Evolutionary conservation across 2,888 invertebrate species (phyloP).

Genomic region (Dilophus febrilis): DNA sequence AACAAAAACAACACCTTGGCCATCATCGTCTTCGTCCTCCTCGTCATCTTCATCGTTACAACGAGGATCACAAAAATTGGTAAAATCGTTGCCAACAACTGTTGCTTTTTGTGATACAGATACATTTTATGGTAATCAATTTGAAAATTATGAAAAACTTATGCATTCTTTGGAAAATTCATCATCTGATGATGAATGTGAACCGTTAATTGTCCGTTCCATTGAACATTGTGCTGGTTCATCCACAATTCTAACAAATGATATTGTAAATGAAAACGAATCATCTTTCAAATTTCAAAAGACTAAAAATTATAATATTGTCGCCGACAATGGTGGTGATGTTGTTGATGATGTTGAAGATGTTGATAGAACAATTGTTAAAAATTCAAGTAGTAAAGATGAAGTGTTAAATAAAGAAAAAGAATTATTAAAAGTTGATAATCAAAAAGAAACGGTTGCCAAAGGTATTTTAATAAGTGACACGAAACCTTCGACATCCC

Average conservation of each 20-base stretch:
- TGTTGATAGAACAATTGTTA: too few relatives aligned
- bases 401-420: too few relatives aligned
- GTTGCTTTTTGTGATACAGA: not conserved
- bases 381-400: too few relatives aligned
- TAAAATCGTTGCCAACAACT: not conserved
- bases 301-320: too few relatives aligned
- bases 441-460: too few relatives aligned
- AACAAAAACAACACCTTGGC: too few relatives aligned
- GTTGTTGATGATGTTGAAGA: too few relatives aligned
- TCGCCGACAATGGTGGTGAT: too few relatives aligned
- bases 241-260: conserved; percentile 13
- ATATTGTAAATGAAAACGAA: not conserved
- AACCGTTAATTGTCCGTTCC: conserved; percentile 20
- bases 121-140: not conserved
- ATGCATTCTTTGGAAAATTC: not conserved
- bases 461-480: not conserved
- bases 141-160: not conserved
- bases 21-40: too few relatives aligned
- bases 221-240: conserved; percentile 6
- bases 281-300: too few relatives aligned
- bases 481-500: too few relatives aligned
- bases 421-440: too few relatives aligned
- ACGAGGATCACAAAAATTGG: not conserved
- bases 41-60: not conserved
- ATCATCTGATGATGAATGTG: conserved; percentile 24